These are phyloP conservation scores for Torymus tubicola DNA, from an alignment of 2,888 invertebrate genomes.

Conservation along the genomic window DNA sequence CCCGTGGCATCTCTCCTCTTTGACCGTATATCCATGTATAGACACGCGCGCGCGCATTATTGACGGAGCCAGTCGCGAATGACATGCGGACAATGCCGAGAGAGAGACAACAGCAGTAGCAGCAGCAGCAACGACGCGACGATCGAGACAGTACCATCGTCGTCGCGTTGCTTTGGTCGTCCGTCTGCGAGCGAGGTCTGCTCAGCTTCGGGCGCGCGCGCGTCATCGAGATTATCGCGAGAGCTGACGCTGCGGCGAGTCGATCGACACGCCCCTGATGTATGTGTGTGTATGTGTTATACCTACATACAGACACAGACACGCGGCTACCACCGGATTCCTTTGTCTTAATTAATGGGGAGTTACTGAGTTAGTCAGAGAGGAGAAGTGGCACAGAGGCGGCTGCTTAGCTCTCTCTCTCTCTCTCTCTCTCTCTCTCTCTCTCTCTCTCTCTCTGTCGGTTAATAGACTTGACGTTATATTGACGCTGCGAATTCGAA, in stretches of 20 bases:
- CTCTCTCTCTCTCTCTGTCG: too few relatives aligned
- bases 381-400: neutral
- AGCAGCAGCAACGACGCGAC: too few relatives aligned
- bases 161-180: too few relatives aligned
- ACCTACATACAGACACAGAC: neutral
- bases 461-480: neutral
- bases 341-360: constrained; percentile 40
- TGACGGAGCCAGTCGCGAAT: too few relatives aligned
- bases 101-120: too few relatives aligned
- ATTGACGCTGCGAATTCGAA: neutral
- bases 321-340: neutral
- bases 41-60: too few relatives aligned
- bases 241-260: constrained; percentile 26
- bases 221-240: constrained; percentile 46
- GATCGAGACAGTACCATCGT: too few relatives aligned
- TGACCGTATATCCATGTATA: too few relatives aligned
- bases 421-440: too few relatives aligned
- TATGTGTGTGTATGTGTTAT: neutral
- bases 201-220: constrained; percentile 4
- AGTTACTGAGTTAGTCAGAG: neutral
- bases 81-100: too few relatives aligned
- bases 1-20: too few relatives aligned
- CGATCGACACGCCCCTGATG: constrained; percentile 12
- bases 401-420: neutral
- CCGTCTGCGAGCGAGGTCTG: constrained; percentile 9